Conservation (phyloP, 2,888 invertebrate species). For the Drosophila flavopinicola region DNA sequence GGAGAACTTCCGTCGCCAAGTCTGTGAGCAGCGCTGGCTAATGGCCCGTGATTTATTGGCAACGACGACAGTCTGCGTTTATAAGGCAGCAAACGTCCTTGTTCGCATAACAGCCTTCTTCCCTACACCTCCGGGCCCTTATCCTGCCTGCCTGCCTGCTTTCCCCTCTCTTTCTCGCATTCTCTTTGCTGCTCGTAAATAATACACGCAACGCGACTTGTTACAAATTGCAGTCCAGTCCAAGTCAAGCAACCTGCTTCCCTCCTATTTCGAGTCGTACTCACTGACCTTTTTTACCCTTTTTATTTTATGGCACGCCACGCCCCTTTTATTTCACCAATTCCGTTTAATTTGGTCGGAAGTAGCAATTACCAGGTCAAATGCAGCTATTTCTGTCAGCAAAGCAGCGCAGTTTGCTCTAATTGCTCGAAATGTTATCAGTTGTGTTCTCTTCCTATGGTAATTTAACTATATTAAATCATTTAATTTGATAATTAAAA, state of each 20-base stretch:
- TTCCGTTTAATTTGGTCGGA: conserved; percentile 44
- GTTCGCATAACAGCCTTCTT: conserved; percentile 35
- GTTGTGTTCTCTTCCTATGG: background rate
- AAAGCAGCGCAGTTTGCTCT: conserved; percentile 6
- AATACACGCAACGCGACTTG: conserved; percentile 75
- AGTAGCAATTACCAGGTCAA: conserved; percentile 67
- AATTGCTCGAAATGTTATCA: conserved; percentile 29
- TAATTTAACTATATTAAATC: background rate
- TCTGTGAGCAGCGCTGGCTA: conserved; percentile 61
- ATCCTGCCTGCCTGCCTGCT: background rate
- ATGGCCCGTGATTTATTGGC: conserved; percentile 79
- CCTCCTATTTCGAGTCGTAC: background rate
- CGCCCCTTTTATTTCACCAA: conserved; percentile 46
- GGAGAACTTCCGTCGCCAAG: conserved; percentile 54
- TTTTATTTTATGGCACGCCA: conserved; percentile 20
- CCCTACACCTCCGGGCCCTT: conserved; percentile 8
- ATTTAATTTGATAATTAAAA: no score
- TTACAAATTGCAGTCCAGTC: conserved; percentile 73
- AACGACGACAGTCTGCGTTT: conserved; percentile 64
- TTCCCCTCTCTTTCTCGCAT: background rate
- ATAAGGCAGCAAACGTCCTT: conserved; percentile 57
- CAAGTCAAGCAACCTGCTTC: conserved; percentile 69
- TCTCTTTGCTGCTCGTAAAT: conserved; percentile 58
- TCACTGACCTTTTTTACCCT: background rate
- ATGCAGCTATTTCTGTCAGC: conserved; percentile 32